These are phyloP conservation scores for Gymnorhina tibicen DNA, from an alignment of 2,113 vertebrate genomes.

Conservation along the genomic window DNA sequence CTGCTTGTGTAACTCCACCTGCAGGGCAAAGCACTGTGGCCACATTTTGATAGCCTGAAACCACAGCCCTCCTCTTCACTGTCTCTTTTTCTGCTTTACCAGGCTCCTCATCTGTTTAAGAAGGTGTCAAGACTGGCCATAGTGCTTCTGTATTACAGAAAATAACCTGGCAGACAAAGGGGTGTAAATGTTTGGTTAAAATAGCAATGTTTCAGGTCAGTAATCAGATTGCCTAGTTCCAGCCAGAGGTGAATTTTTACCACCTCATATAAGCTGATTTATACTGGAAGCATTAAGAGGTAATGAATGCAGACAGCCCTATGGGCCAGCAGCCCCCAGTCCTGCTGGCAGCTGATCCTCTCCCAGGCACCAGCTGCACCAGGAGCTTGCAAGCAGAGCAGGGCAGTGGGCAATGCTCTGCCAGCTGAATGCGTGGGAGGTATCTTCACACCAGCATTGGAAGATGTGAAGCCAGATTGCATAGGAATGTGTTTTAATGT, in stretches of 20 bases:
- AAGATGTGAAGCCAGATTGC: not conserved
- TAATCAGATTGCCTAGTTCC: not conserved
- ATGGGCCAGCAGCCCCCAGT: not conserved
- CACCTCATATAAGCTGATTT: not conserved
- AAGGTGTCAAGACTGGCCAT: not conserved
- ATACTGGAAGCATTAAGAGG: not conserved
- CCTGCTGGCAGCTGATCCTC: not conserved
- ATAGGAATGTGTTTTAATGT: not conserved
- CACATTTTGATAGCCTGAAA: not conserved
- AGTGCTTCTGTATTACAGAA: not conserved
- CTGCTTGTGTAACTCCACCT: not conserved
- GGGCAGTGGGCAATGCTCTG: not conserved
- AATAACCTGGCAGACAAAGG: not conserved
- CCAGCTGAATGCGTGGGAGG: not conserved
- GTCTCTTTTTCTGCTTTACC: not conserved
- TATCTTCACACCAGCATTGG: rapidly evolving
- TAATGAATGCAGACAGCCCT: not conserved
- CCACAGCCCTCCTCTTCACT: not conserved
- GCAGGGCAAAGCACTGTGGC: not conserved
- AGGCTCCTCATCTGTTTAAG: not conserved
- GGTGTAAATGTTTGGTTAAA: not conserved
- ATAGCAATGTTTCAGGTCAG: not conserved
- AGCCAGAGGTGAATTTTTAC: not conserved
- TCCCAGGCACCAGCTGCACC: not conserved
- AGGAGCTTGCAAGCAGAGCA: not conserved